Evolutionary conservation across 2,888 invertebrate genomes (phyloP), one percentile per base, ranked within the genome.

Genomic region (Drosophila demipolita): DNA sequence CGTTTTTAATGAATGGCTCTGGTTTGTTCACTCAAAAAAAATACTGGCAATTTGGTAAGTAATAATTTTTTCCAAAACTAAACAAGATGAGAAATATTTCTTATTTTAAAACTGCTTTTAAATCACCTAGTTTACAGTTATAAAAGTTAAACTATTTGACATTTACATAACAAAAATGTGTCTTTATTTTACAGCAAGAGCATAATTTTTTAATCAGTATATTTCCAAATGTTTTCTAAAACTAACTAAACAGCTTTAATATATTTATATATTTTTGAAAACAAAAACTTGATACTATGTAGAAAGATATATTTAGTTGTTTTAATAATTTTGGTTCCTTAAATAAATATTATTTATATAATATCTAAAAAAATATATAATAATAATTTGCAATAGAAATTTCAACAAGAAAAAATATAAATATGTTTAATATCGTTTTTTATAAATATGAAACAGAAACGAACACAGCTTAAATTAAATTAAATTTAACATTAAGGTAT

Each of bases 1-100:
- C 80, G 75, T 82, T 72, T 72, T 78, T 78, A 84, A 82, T 86
- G 82, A 79, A 80, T 73, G 62, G 50, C n/a, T 52, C 32, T 50
- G 49, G 26, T n/a, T 54, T 36, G 2, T n/a, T 12, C 55, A 55
- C 55, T 55, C 0, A 38, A 11, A 12, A 50, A 12, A 12, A 49
- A 23, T 15, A 17, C 29, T 26, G 23, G 48, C 4, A 15, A 48
- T 48, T 12, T 15, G 2, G 5, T 9, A 9, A 26, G 2, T 5
- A 49, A 26, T 9, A 26, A 26, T 0, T 15, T 1, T 23, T 17
- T 11, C 26, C 2, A 9, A 26, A 49, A 49, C 17, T 17, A 5
- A 26, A 2, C 26, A 26, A 26, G 26, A 0, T 49, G 3, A 15
- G 20, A 45, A 45, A 15, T 45, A 12, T 15, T 45, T 15, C 0